Conservation (phyloP, 2,888 invertebrate genomes). For the Nemotelus nigrinus region DNA sequence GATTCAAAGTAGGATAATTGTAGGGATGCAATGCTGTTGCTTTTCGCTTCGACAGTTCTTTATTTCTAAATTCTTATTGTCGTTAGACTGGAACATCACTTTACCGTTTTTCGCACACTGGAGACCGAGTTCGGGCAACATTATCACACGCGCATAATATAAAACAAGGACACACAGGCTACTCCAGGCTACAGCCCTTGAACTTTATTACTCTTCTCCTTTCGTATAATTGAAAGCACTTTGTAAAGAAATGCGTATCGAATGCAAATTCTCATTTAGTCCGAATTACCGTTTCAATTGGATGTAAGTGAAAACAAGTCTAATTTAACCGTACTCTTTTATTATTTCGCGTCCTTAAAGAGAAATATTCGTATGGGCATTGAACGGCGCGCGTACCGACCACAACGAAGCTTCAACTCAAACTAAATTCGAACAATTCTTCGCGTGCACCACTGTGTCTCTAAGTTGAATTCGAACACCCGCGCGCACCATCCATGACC, state of each 20-base stretch:
- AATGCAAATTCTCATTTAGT: too few relatives aligned
- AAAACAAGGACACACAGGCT: slow-evolving; percentile 22
- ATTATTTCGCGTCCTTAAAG: too few relatives aligned
- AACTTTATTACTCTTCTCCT: slow-evolving; percentile 16
- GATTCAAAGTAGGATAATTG: slow-evolving; percentile 1
- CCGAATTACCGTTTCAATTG: too few relatives aligned
- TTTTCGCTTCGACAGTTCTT: slow-evolving; percentile 14
- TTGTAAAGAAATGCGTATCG: too few relatives aligned
- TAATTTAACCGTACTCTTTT: too few relatives aligned
- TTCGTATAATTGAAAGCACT: background rate
- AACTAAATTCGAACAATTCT: slow-evolving; percentile 24
- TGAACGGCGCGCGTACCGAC: background rate
- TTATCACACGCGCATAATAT: slow-evolving; percentile 29
- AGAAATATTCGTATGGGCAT: too few relatives aligned
- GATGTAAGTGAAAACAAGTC: too few relatives aligned
- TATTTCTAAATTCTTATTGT: slow-evolving; percentile 9
- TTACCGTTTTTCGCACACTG: background rate
- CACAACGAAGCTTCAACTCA: slow-evolving; percentile 14
- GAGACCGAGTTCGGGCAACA: slow-evolving; percentile 9
- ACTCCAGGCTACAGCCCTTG: slow-evolving; percentile 13
- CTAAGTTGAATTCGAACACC: slow-evolving; percentile 35
- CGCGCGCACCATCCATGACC: background rate
- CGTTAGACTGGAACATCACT: slow-evolving; percentile 23
- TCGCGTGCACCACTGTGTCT: slow-evolving; percentile 29
- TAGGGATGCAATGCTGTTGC: background rate